Conservation (phyloP, 2,113 vertebrate genomes). For the Callionymus lyra region DNA sequence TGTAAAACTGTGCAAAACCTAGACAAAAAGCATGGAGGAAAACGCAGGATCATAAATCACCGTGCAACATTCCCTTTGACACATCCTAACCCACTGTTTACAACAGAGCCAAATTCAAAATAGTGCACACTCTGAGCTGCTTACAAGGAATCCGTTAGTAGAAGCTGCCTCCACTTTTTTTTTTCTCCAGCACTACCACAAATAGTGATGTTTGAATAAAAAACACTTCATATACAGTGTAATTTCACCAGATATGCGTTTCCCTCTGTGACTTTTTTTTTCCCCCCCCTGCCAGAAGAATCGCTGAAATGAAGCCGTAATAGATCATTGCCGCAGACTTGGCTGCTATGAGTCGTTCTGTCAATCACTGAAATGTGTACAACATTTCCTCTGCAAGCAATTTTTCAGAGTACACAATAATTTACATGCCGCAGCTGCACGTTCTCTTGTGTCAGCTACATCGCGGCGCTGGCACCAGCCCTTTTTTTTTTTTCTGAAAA, state of each 20-base stretch:
- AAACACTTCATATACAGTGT: slow-evolving; percentile 14
- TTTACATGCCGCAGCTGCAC: slow-evolving; percentile 56
- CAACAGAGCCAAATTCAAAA: slow-evolving; percentile 39
- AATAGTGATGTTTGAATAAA: slow-evolving; percentile 23
- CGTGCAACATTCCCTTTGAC: slow-evolving; percentile 50
- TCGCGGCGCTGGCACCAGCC: slow-evolving; percentile 26
- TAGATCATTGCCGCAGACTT: slow-evolving; percentile 45
- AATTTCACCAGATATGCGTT: slow-evolving; percentile 10
- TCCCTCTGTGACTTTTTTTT: slow-evolving; percentile 28
- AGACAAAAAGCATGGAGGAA: slow-evolving; percentile 56
- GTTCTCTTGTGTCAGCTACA: slow-evolving; percentile 38
- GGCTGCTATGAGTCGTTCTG: slow-evolving; percentile 58
- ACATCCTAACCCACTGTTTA: slow-evolving; percentile 53
- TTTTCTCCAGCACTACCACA: slow-evolving; percentile 21
- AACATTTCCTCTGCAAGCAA: slow-evolving; percentile 50
- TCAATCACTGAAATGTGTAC: slow-evolving; percentile 56
- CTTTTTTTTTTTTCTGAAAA: slow-evolving; percentile 26
- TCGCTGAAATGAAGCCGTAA: slow-evolving; percentile 40
- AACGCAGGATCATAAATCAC: slow-evolving; percentile 61
- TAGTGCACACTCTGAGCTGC: slow-evolving; percentile 32
- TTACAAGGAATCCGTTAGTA: no score
- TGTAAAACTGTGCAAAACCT: slow-evolving; percentile 63
- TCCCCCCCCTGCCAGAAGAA: slow-evolving; percentile 35
- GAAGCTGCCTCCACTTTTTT: no score
- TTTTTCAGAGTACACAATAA: slow-evolving; percentile 58